Evolutionary conservation across 1,140 invertebrate genomes (phyloP), one percentile per base, ranked within the genome.

Genomic region (Drosophila bocki): DNA sequence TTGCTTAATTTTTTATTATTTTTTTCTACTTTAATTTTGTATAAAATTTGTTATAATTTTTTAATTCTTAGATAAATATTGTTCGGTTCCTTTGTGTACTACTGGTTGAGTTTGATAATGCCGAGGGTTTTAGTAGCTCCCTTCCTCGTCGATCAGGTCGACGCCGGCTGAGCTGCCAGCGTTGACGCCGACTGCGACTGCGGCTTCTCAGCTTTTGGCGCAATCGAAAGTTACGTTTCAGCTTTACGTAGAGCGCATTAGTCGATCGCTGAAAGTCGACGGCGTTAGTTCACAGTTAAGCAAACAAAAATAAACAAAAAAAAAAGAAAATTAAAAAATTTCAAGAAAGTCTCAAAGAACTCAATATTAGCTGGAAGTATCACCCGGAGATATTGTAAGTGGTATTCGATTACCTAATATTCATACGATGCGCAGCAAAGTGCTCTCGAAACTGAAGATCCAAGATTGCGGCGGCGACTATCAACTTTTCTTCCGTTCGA

Each of bases 151-250:
- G 19, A 61, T 42, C 62, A n/a, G 53, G 42, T 39, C 61, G 42
- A 39, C 69, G 64, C 32, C 56, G 51, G 50, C 62, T 39, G 53
- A 44, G 53, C 11, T n/a, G 61, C 22, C 39, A 26, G 7, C 45
- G 45, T 15, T 11, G 53, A 56, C 35, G 56, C 8, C 33, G 26
- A 15, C 41, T 32, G 9, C 51, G 58, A 39, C 48, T 45, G 35
- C 47, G 54, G 13, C 58, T 57, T 35, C 69, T 45, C 53, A 65
- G 58, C 71, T 87, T 86, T 87, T 83, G 84, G 80, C 84, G 84
- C 84, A 87, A 88, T 88, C 84, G 84, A 87, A 87, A 87, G 84
- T 88, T 80, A 87, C 84, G 84, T 87, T 84, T 84, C 47, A 78
- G 80, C 84, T 83, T 88, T 84, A 84, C 85, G 80, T 84, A 80